These are phyloP conservation scores for Magallana ariakensis DNA, from an alignment of 1,140 invertebrate genomes.

Conservation along the genomic window DNA sequence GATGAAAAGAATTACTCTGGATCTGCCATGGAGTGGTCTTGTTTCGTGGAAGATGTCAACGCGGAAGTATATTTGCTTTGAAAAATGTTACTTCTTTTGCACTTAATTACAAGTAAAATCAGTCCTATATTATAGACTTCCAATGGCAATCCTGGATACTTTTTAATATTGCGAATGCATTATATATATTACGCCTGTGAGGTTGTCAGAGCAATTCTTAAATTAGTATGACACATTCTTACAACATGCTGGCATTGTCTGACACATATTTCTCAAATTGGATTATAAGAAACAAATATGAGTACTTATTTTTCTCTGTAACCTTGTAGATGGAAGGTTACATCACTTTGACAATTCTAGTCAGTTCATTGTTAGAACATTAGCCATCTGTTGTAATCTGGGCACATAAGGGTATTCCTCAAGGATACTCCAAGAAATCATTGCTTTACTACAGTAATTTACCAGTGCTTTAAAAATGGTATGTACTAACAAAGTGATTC, in stretches of 20 bases:
- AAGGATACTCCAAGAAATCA: background rate
- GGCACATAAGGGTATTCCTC: background rate
- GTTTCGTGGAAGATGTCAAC: background rate
- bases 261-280: slow-evolving; percentile 31
- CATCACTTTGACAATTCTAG: background rate
- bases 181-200: background rate
- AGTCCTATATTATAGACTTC: background rate
- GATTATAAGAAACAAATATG: background rate
- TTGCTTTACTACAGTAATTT: background rate
- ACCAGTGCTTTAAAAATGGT: no score
- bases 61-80: background rate
- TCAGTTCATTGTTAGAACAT: background rate
- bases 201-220: background rate
- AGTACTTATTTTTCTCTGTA: background rate
- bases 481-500: background rate
- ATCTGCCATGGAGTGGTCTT: background rate
- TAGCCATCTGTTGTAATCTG: background rate
- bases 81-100: background rate
- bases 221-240: slow-evolving; percentile 8
- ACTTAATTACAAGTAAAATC: background rate
- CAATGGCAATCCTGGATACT: background rate
- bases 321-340: background rate
- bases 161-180: background rate
- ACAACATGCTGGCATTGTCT: background rate
- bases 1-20: background rate